Base-by-base conservation (phyloP, 2,797 vertebrate species). In the Leucoraja ocellata region DNA sequence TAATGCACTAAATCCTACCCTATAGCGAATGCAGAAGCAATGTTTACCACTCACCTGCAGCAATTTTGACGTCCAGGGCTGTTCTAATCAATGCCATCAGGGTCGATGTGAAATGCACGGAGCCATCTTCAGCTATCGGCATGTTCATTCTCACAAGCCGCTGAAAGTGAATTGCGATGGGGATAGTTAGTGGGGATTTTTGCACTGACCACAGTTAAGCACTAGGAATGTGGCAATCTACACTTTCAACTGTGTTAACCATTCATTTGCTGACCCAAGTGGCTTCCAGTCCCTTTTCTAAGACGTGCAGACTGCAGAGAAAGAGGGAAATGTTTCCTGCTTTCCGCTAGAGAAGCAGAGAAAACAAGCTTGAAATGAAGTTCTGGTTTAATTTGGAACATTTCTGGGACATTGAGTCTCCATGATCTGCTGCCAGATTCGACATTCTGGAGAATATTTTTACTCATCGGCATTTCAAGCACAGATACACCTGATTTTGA, bases 71-170 rank as follows among this genome's bases (percentile, higher is more conserved):
- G 94, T 99, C 98, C 95, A 99, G 96, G 1, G 98, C 98, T 0
- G 98, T 99, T 93, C 98, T 97, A 94, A 99, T 99, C 95, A 99
- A 96, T 54, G 98, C 98, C 98, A 99, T 98, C 95, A 99, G 95
- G 0, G 98, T 99, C 93, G 98, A 99, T 0, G 98, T 99, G 95
- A 99, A 99, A 96, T 98, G 98, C 61, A 99, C 98, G 0, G 97
- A 98, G 94, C 98, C 96, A 95, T 99, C 98, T 0, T 96, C 96
- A 0, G 98, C 98, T 84, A 99, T 99, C 1, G 98, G 98, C 98
- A 99, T 99, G 96, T 99, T 99, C 98, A 99, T 99, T 95, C 98
- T 96, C 94, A 99, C 97, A 93, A 99, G 96, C 93, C 98, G 98
- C 98, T 99, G 86, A 1, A 95, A 93, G 90, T 94, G 94, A 94